Evolutionary conservation across 1,140 invertebrate species (phyloP).

Genomic region (Anoplolepis gracilipes): DNA sequence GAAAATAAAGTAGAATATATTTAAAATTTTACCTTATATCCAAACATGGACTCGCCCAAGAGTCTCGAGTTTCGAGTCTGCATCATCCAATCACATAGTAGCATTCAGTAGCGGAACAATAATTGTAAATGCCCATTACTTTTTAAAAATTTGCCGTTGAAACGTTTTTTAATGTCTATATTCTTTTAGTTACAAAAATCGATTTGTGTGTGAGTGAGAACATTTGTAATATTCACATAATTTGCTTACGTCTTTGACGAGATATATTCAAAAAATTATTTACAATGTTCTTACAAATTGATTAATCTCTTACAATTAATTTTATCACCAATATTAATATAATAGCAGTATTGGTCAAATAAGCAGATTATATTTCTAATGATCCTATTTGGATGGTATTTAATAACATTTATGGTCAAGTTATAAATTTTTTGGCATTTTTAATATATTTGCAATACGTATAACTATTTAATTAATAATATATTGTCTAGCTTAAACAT

Average conservation of each 20-base stretch:
- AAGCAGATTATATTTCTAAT: background rate
- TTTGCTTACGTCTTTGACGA: background rate
- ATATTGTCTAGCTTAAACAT: background rate
- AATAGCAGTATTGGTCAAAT: background rate
- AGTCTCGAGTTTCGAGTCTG: background rate
- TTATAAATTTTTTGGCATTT: background rate
- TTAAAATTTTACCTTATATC: background rate
- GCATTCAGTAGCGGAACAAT: conserved; percentile 30
- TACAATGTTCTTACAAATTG: background rate
- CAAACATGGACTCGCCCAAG: conserved; percentile 30
- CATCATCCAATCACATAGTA: conserved; percentile 7
- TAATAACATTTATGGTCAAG: background rate
- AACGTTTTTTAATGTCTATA: background rate
- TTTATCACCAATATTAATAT: background rate
- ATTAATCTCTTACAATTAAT: background rate
- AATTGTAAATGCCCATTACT: background rate
- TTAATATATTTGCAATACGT: too few relatives aligned
- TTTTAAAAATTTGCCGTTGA: background rate
- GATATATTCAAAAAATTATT: background rate
- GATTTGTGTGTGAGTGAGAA: background rate
- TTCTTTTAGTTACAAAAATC: background rate
- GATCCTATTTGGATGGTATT: background rate
- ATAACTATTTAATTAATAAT: conserved; percentile 2
- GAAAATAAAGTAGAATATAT: background rate
- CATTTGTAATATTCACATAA: background rate